Conservation (phyloP, 2,888 invertebrate genomes). For the Eristalis tenax region DNA sequence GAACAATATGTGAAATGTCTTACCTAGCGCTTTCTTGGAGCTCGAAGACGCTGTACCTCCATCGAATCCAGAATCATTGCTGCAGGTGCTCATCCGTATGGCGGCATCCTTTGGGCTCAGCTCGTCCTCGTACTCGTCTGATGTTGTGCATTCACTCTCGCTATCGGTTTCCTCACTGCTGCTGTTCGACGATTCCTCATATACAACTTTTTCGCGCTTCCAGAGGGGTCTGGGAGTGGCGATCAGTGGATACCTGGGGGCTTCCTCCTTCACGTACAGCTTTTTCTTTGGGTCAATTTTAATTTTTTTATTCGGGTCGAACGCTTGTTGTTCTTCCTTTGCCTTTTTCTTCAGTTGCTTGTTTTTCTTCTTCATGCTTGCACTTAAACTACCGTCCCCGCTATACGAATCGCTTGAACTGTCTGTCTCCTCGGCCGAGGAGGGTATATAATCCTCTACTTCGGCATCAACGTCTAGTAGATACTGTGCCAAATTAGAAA, state of each 20-base stretch:
- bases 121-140: slow-evolving; percentile 77
- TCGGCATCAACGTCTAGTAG: slow-evolving; percentile 81
- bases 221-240: slow-evolving; percentile 85
- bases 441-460: slow-evolving; percentile 80
- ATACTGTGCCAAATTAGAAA: slow-evolving; percentile 81
- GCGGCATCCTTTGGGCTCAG: slow-evolving; percentile 74
- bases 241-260: slow-evolving; percentile 83
- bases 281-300: slow-evolving; percentile 80
- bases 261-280: slow-evolving; percentile 83
- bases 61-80: slow-evolving; percentile 93
- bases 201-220: slow-evolving; percentile 82
- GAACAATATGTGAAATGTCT: slow-evolving; percentile 70
- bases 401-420: slow-evolving; percentile 79
- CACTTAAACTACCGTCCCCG: slow-evolving; percentile 78
- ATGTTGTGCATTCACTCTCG: slow-evolving; percentile 79
- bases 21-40: slow-evolving; percentile 84
- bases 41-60: slow-evolving; percentile 86
- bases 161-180: slow-evolving; percentile 81
- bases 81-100: slow-evolving; percentile 87
- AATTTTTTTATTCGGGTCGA: slow-evolving; percentile 81
- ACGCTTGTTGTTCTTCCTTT: slow-evolving; percentile 77
- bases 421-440: slow-evolving; percentile 78
- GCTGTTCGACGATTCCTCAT: slow-evolving; percentile 78
- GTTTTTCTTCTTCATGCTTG: slow-evolving; percentile 80
- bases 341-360: slow-evolving; percentile 79